A percentile compares a stretch with the other conserved stretches of the same genome.
Evolutionary conservation across 2,888 invertebrate species (phyloP).

Genomic region (Rhaphigaster nebulosa): DNA sequence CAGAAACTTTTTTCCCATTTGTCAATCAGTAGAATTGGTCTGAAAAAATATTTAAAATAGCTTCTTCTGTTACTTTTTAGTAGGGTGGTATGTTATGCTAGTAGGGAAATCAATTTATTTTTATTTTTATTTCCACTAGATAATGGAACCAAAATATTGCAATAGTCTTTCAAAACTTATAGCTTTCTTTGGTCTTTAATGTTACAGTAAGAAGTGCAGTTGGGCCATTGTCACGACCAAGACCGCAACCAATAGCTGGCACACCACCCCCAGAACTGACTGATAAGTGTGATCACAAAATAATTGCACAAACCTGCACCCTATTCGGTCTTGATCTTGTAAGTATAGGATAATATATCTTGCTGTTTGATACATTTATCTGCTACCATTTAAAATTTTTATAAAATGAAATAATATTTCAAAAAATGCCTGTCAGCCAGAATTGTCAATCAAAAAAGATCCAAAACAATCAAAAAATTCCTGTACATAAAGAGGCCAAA

Average conservation of each 20-base stretch:
- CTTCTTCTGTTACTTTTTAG: not conserved
- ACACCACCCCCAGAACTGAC: slow-evolving; percentile 88
- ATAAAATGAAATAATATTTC: no score
- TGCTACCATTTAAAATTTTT: not conserved
- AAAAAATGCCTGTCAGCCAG: no score
- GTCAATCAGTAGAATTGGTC: no score
- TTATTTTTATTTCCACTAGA: not conserved
- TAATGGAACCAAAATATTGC: not conserved
- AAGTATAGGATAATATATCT: slow-evolving; percentile 60
- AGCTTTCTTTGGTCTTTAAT: not conserved
- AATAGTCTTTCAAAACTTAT: not conserved
- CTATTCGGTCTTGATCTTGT: slow-evolving; percentile 91
- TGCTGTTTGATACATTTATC: not conserved
- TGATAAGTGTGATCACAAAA: slow-evolving; percentile 89
- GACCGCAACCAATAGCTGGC: slow-evolving; percentile 91
- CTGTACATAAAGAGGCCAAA: no score
- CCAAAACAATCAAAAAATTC: no score
- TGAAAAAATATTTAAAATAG: no score
- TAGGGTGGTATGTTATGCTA: not conserved
- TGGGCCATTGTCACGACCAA: slow-evolving; percentile 73
- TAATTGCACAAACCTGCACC: slow-evolving; percentile 91
- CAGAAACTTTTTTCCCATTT: no score
- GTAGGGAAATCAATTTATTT: not conserved
- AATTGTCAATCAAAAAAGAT: no score
- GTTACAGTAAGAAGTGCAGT: slow-evolving; percentile 58